phyloP scores from a whole-genome alignment of 2,888 invertebrate genomes.

The Pseudanteris insignis region DNA sequence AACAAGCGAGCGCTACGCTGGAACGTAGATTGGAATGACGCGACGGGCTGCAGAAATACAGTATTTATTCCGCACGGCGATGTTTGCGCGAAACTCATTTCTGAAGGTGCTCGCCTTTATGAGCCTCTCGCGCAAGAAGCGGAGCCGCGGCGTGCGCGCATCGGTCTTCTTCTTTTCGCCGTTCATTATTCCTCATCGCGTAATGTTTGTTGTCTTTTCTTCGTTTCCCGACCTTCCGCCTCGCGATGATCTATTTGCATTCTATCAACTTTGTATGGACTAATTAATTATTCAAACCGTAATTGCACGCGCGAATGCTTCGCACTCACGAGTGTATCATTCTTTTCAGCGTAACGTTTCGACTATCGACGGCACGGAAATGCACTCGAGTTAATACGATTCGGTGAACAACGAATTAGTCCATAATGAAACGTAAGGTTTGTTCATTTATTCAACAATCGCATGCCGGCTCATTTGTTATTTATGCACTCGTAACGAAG shows the following conservation, averaged over 20 bases:
- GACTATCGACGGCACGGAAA: no score
- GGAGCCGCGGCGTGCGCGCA: slow-evolving; percentile 9
- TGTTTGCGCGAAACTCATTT: slow-evolving; percentile 58
- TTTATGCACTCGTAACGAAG: no score
- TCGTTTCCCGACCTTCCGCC: background rate
- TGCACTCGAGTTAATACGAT: no score
- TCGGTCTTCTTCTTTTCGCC: slow-evolving; percentile 26
- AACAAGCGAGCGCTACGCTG: slow-evolving; percentile 23
- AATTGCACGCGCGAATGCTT: no score
- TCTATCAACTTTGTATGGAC: background rate
- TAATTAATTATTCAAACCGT: background rate
- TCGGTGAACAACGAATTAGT: no score
- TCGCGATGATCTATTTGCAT: background rate
- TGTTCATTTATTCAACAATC: no score
- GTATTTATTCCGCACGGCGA: slow-evolving; percentile 55
- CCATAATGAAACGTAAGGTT: no score
- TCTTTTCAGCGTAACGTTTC: no score
- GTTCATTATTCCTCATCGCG: slow-evolving; percentile 19
- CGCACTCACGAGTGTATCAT: no score
- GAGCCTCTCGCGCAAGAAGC: slow-evolving; percentile 30
- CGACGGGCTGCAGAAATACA: slow-evolving; percentile 33
- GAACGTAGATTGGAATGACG: slow-evolving; percentile 35
- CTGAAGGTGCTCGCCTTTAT: slow-evolving; percentile 45
- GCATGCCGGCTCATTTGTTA: no score
- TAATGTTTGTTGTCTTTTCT: slow-evolving; percentile 3